Evolutionary conservation across 2,797 vertebrate species (phyloP).

Genomic region (Thripadectes ignobilis): DNA sequence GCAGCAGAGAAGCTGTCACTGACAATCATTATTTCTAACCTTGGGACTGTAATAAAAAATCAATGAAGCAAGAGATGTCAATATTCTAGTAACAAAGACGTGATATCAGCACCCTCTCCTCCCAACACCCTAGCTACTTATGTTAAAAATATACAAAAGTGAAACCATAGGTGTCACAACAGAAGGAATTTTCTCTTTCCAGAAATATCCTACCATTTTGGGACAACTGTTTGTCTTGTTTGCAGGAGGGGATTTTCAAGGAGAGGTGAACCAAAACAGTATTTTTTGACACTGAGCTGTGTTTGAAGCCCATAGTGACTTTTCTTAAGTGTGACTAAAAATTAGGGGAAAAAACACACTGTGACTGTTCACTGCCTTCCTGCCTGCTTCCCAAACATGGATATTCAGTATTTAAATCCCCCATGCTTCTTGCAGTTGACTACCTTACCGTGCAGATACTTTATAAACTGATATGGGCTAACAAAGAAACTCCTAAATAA

Average conservation of each 20-base stretch:
- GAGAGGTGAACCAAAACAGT: neutral
- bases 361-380: neutral
- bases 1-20: constrained; percentile 79
- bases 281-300: neutral
- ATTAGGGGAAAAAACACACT: neutral
- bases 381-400: neutral
- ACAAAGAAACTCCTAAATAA: neutral
- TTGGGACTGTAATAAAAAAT: constrained; percentile 90
- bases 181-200: neutral
- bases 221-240: neutral
- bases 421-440: neutral
- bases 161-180: neutral
- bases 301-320: neutral
- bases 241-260: neutral
- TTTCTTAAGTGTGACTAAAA: neutral
- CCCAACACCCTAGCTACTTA: neutral
- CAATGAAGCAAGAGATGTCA: constrained; percentile 87
- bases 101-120: neutral
- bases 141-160: neutral
- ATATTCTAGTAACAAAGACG: constrained; percentile 83
- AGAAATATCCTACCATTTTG: neutral
- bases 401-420: neutral
- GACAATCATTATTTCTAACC: constrained; percentile 83
- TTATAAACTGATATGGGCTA: neutral
- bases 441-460: neutral